These are phyloP conservation scores for Notodonta ziczac DNA, from an alignment of 2,888 invertebrate genomes.

Conservation along the genomic window DNA sequence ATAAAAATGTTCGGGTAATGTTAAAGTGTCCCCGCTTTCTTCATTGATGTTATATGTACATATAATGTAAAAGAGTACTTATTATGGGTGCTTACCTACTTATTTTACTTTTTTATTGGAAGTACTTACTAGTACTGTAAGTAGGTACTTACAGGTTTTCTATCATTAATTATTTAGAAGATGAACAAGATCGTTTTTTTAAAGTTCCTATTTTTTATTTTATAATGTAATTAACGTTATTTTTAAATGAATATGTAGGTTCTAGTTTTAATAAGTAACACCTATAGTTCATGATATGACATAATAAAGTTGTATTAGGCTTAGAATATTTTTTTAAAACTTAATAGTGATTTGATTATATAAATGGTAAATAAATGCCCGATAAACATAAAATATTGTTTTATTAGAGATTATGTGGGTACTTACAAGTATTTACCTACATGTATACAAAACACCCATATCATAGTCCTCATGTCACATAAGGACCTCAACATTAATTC, in stretches of 20 bases:
- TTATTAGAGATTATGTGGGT: background rate
- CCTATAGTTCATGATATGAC: conserved; percentile 25
- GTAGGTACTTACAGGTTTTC: no score
- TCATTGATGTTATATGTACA: no score
- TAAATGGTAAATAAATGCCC: conserved; percentile 20
- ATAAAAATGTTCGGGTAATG: no score
- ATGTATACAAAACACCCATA: no score
- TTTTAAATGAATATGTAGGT: conserved; percentile 11
- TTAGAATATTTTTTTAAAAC: conserved; percentile 29
- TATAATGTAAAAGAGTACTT: no score
- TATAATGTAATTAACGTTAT: conserved; percentile 38
- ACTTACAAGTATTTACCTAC: no score
- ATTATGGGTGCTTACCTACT: no score
- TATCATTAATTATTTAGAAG: conserved; percentile 10
- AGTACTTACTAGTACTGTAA: no score
- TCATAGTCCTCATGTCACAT: background rate
- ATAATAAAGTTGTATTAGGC: conserved; percentile 39
- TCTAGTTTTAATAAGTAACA: conserved; percentile 18
- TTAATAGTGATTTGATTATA: conserved; percentile 16
- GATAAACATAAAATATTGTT: conserved; percentile 4
- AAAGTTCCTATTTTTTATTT: conserved; percentile 61
- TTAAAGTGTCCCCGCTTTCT: no score
- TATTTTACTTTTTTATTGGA: no score
- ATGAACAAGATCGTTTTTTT: conserved; percentile 49
- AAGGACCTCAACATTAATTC: no score